Base-by-base conservation (phyloP, 2,797 vertebrate species). In the Cryptoprocta ferox region DNA sequence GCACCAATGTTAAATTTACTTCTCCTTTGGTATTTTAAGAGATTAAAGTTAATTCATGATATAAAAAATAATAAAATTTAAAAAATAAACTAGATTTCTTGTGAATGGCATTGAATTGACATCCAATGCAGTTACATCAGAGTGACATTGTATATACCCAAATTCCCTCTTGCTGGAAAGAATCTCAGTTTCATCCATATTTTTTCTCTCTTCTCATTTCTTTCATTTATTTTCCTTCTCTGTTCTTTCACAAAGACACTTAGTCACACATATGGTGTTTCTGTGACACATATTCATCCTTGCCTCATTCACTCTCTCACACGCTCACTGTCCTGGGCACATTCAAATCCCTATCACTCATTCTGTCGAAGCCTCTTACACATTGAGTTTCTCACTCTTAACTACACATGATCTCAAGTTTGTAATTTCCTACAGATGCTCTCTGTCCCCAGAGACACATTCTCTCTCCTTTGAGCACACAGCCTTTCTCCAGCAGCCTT, bases 361-460 rank as follows among this genome's bases (percentile, higher is more conserved):
- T 94, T 30, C 59, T 89, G 53, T 63, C 24, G 1, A 65, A 84
- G 66, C 68, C 59, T 70, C 53, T 96, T 79, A n/a, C 83, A 71
- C 10, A 6, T 66, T 85, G 88, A 94, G 28, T 92, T 94, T 85
- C 81, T 97, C 80, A 39, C 71, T 94, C 81, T 92, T 65, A 30
- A 83, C 73, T 53, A 91, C 94, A 73, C 94, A 91, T 85, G 95
- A 92, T 88, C 93, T 96, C 93, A 88, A 83, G 37, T 73, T 39
- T 56, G 45, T 96, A 97, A 97, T 97, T 97, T 96, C 61, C 94
- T 92, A 7, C 96, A 98, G 97, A 97, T 98, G 96, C 48, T 56
- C 45, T 14, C 1, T 18, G 39, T 96, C 96, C 76, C 75, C 0
- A 16, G 97, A 89, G 93, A 93, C 84, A 75, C 59, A 68, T 61